Base-by-base conservation (phyloP, 2,113 vertebrate species). In the Athene noctua region DNA sequence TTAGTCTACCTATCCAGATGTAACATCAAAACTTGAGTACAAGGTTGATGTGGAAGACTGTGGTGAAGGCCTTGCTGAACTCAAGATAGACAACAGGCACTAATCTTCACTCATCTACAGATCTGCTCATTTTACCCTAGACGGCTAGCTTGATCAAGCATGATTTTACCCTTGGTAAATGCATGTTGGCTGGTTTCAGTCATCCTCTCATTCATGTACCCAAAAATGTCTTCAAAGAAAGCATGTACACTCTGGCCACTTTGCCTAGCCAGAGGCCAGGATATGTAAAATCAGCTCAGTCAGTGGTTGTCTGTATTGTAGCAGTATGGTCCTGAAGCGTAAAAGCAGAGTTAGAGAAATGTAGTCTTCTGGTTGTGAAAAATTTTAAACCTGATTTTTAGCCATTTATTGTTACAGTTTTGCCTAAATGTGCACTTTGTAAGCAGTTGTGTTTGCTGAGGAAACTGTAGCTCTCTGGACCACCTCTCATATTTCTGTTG, bases 181-280 rank as follows among this genome's bases (percentile, higher is more conserved):
- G 65, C 26, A 4, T 11, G 6, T 46, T 80, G 70, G 44, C 49
- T 80, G 4, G 88, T 88, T 92, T 73, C 44, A 78, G 25, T 90
- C 58, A 40, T 27, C 15, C 5, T 68, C 20, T 68, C 6, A 2
- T 90, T 68, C n/a, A 22, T 14, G 65, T 73, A 59, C 59, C 20
- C 46, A 49, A n/a, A 90, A 74, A 51, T 26, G 74, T 34, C 25
- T 86, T 80, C 49, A 22, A 17, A 20, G 59, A 54, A 30, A 49
- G 9, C 34, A 15, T 0, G 0, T 52, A 20, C 19, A 10, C 49
- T 80, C 55, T 20, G 65, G 54, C n/a, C 36, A 23, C 61, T 86
- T 79, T 30, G 61, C 61, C 52, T 51, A 34, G 55, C 40, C 72
- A 62, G 38, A 32, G 81, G 71, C 54, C 80, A 84, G 63, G 44